These are phyloP conservation scores for Bruchidius siliquastri DNA, from an alignment of 2,888 invertebrate genomes.

Conservation along the genomic window DNA sequence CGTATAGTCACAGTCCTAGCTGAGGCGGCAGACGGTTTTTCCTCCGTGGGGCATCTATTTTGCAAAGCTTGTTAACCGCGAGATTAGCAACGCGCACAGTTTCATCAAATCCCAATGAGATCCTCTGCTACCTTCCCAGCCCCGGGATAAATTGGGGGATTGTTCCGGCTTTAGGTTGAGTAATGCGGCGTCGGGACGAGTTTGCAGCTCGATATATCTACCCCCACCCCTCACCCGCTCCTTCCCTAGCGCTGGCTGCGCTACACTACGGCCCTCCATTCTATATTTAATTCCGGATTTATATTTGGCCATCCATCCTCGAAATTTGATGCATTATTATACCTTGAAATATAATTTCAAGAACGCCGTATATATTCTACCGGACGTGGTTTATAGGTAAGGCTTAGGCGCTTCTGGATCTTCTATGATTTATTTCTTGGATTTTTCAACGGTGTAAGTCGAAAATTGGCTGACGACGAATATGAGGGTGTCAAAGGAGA, in stretches of 20 bases:
- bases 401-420: background rate
- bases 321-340: slow-evolving; percentile 48
- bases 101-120: slow-evolving; percentile 51
- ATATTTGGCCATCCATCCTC: slow-evolving; percentile 46
- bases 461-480: background rate
- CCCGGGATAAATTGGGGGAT: slow-evolving; percentile 49
- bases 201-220: slow-evolving; percentile 48
- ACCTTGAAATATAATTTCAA: slow-evolving; percentile 47
- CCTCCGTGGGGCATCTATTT: slow-evolving; percentile 41
- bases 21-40: background rate
- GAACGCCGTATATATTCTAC: slow-evolving; percentile 36
- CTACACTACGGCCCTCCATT: slow-evolving; percentile 36
- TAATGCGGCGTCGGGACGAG: slow-evolving; percentile 47
- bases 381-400: background rate
- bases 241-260: slow-evolving; percentile 8
- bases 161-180: slow-evolving; percentile 48
- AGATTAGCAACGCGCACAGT: slow-evolving; percentile 48
- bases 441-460: slow-evolving; percentile 3
- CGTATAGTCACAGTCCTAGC: background rate
- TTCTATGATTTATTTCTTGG: slow-evolving; percentile 6
- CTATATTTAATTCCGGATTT: slow-evolving; percentile 51
- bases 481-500: background rate
- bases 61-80: slow-evolving; percentile 49
- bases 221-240: slow-evolving; percentile 11
- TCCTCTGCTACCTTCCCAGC: slow-evolving; percentile 46